Percentiles rank a stretch among this genome's conserved stretches.
These are phyloP conservation scores for Coelopa frigida DNA, from an alignment of 1,140 invertebrate genomes.

Conservation along the genomic window DNA sequence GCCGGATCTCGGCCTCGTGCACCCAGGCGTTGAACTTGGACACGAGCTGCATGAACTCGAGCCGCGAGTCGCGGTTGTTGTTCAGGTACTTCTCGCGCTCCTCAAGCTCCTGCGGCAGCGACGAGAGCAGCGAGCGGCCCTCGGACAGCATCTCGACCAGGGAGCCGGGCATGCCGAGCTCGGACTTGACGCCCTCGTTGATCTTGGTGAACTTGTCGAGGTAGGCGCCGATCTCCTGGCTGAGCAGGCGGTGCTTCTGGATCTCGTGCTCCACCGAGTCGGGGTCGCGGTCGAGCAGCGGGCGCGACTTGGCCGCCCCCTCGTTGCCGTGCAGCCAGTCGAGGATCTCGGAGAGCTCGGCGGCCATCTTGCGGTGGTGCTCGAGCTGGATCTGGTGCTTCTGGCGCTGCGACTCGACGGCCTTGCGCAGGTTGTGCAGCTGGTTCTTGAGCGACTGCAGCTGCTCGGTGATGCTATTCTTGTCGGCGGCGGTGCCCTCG, in stretches of 20 bases:
- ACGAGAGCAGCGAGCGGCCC: conserved; percentile 65
- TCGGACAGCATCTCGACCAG: conserved; percentile 77
- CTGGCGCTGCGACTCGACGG: conserved; percentile 76
- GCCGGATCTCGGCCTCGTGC: conserved; percentile 68
- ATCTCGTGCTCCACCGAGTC: conserved; percentile 74
- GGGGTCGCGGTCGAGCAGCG: conserved; percentile 69
- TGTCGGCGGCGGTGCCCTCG: conserved; percentile 77
- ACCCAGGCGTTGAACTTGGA: conserved; percentile 81
- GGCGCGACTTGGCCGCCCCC: conserved; percentile 70
- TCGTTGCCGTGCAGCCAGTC: conserved; percentile 82
- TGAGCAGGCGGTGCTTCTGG: conserved; percentile 65
- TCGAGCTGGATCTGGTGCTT: conserved; percentile 82
- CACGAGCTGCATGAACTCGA: conserved; percentile 63
- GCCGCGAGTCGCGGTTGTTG: conserved; percentile 68
- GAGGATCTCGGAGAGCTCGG: conserved; percentile 72
- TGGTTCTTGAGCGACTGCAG: conserved; percentile 80
- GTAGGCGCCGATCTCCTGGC: conserved; percentile 62
- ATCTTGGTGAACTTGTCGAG: conserved; percentile 62
- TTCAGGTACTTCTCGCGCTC: conserved; percentile 72
- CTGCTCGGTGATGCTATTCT: conserved; percentile 80
- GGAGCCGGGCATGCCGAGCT: conserved; percentile 68
- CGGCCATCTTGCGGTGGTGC: conserved; percentile 72
- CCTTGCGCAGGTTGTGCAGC: conserved; percentile 66
- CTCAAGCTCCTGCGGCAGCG: conserved; percentile 69
- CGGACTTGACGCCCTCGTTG: conserved; percentile 57